These are phyloP conservation scores for Antheraea pernyi DNA, from an alignment of 1,140 invertebrate species.

Conservation along the genomic window DNA sequence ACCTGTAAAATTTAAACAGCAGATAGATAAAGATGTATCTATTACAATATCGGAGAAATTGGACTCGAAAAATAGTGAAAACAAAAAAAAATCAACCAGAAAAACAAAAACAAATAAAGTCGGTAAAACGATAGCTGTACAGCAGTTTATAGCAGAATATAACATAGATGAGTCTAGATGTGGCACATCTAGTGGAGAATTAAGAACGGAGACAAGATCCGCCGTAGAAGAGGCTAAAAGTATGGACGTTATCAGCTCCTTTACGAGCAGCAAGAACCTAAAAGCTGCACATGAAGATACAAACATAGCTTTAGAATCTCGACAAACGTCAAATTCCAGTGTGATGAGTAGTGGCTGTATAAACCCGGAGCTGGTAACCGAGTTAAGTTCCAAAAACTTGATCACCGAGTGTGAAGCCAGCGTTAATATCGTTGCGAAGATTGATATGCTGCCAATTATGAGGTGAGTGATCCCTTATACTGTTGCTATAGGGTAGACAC, in stretches of 20 bases:
- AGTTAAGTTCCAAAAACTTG: slow-evolving; percentile 21
- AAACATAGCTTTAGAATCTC: slow-evolving; percentile 8
- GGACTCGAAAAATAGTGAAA: slow-evolving; percentile 22
- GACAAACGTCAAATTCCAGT: slow-evolving; percentile 13
- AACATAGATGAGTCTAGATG: slow-evolving; percentile 6
- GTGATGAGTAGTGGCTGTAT: slow-evolving; percentile 16
- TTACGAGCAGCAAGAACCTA: slow-evolving; percentile 36
- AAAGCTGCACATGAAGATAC: slow-evolving; percentile 4
- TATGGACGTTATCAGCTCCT: slow-evolving; percentile 29
- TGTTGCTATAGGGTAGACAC: neutral
- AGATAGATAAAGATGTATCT: slow-evolving; percentile 29
- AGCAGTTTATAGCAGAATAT: slow-evolving; percentile 40
- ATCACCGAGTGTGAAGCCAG: slow-evolving; percentile 35
- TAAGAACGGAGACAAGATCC: neutral
- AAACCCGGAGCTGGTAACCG: slow-evolving; percentile 24
- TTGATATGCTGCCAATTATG: slow-evolving; percentile 61
- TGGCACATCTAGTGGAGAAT: neutral
- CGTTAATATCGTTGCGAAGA: slow-evolving; percentile 47
- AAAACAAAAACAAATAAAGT: slow-evolving; percentile 19
- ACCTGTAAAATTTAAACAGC: slow-evolving; percentile 41
- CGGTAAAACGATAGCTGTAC: slow-evolving; percentile 29
- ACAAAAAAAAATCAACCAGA: slow-evolving; percentile 12
- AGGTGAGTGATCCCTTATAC: slow-evolving; percentile 41
- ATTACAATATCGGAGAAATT: slow-evolving; percentile 13
- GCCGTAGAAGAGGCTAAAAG: slow-evolving; percentile 13